Base-by-base conservation (phyloP, 2,797 vertebrate species). In the Fundulus diaphanus region DNA sequence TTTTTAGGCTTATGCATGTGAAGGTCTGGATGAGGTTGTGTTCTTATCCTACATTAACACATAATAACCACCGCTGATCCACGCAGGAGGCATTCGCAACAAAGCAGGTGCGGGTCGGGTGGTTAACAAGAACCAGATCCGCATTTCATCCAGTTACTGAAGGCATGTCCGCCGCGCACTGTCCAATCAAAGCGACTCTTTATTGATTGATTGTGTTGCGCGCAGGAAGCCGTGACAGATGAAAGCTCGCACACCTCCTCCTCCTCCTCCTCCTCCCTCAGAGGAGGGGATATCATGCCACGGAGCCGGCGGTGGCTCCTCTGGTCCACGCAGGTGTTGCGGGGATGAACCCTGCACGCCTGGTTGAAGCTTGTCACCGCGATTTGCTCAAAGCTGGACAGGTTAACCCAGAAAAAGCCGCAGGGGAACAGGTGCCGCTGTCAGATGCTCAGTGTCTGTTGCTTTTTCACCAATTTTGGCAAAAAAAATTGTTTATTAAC, bases 321-420 rank as follows among this genome's bases (percentile, higher is more conserved):
- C 63, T 61, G 65, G 29, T 24, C 77, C 77, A 82, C 76, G 51
- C 46, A 37, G 42, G 88, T 76, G 78, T 12, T 37, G 76, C 33
- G 72, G 76, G 78, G 76, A 54, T 70, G 80, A 80, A 76, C 76
- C 84, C 80, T 48, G 72, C 33, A 37, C 70, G 80, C 63, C n/a
- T 74, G 67, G 61, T 12, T 90, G 82, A 18, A 82, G 74, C 81
- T 73, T 91, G 89, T 92, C 91, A 85, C 82, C 85, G 46, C 46
- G 7, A 29, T 70, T 87, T 80, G 75, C 63, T 89, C 87, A 83
- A 67, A 42, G 11, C 76, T 61, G 73, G 81, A 76, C 35, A 66
- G 9, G 68, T 40, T 61, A 66, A 49, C 42, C 49, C 31, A 1
- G 12, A 31, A 54, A 27, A 42, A 72, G 59, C 33, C 18, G 70